These are phyloP conservation scores for Masticophis lateralis DNA, from an alignment of 2,797 vertebrate species.

Conservation along the genomic window DNA sequence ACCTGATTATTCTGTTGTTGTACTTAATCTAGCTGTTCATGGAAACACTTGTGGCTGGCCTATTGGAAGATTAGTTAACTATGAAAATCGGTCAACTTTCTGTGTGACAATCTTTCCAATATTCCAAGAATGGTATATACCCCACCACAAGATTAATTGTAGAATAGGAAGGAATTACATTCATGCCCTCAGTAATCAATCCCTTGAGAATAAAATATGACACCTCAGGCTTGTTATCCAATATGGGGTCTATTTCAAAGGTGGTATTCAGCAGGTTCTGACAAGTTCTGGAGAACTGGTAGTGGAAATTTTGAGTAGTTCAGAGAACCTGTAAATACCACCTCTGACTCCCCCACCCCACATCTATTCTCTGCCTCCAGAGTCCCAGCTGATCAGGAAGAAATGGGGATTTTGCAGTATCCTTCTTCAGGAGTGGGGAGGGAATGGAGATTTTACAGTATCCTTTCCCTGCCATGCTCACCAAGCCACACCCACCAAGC, in stretches of 20 bases:
- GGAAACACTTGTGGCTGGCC: background rate
- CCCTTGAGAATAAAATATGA: background rate
- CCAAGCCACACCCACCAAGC: too few relatives aligned
- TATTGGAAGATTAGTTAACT: background rate
- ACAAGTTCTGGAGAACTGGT: too few relatives aligned
- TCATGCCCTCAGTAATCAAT: background rate
- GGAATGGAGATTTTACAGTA: too few relatives aligned
- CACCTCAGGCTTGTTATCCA: background rate
- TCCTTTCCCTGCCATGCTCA: too few relatives aligned
- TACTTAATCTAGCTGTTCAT: background rate
- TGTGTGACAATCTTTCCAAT: background rate
- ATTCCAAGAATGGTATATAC: background rate
- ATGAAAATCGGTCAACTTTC: background rate
- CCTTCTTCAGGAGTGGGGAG: too few relatives aligned
- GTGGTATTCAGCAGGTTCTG: too few relatives aligned
- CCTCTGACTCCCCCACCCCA: too few relatives aligned
- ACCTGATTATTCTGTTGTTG: background rate
- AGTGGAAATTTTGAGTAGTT: too few relatives aligned
- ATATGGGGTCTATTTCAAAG: background rate
- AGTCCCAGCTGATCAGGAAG: too few relatives aligned
- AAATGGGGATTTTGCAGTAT: too few relatives aligned
- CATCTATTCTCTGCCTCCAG: too few relatives aligned
- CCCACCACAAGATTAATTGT: background rate
- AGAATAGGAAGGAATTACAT: background rate
- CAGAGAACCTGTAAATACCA: too few relatives aligned